phyloP scores from a whole-genome alignment of 1,140 invertebrate species.

The Leucophenga varia region DNA sequence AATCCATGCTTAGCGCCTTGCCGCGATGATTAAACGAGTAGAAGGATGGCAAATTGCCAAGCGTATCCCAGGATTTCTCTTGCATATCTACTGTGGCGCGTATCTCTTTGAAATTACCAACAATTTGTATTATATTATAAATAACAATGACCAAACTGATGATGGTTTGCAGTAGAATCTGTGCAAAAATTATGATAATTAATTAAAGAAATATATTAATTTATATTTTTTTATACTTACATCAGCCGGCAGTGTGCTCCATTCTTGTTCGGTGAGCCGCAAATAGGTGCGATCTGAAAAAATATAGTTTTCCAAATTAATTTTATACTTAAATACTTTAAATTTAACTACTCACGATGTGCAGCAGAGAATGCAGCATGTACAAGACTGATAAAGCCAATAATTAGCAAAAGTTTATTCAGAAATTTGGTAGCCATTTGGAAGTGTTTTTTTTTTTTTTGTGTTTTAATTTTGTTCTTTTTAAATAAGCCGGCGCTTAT shows the following conservation, averaged over 20 bases:
- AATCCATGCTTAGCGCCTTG: conserved; percentile 64
- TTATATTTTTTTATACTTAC: conserved; percentile 66
- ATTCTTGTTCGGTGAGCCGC: conserved; percentile 83
- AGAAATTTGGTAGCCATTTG: conserved; percentile 62
- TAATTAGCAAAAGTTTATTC: conserved; percentile 70
- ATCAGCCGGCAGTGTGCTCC: conserved; percentile 72
- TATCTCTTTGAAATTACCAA: conserved; percentile 90
- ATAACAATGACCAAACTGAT: conserved; percentile 81
- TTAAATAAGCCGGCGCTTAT: too few relatives aligned
- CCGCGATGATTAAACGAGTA: conserved; percentile 89
- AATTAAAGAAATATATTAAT: not conserved
- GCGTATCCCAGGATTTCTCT: conserved; percentile 86
- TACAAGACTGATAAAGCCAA: conserved; percentile 77
- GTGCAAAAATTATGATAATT: conserved; percentile 38
- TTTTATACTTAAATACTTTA: conserved; percentile 3
- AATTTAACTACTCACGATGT: conserved; percentile 70
- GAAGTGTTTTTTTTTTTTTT: too few relatives aligned
- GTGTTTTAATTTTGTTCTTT: too few relatives aligned
- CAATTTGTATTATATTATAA: conserved; percentile 84
- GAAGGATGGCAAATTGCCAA: conserved; percentile 85
- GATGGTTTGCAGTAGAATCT: conserved; percentile 88
- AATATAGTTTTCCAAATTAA: conserved; percentile 14
- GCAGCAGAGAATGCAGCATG: conserved; percentile 88
- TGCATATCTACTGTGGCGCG: conserved; percentile 87
- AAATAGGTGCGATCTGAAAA: conserved; percentile 83